Conservation (phyloP, 1,140 invertebrate species). For the Drosophila aff. region DNA sequence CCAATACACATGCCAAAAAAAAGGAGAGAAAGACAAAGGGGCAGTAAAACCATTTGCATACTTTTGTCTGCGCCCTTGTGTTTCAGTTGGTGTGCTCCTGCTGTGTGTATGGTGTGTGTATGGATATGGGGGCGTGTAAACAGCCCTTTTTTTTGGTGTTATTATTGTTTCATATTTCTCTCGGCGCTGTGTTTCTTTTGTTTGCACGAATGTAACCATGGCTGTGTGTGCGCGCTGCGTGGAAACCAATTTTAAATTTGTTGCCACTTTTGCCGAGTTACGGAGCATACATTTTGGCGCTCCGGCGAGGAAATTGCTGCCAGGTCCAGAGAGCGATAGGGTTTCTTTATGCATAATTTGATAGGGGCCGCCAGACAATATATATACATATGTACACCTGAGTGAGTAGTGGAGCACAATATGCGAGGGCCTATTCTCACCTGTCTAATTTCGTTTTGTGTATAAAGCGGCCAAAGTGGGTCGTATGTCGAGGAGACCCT, state of each 20-base stretch:
- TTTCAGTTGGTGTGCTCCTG: slow-evolving; percentile 1
- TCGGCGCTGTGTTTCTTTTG: slow-evolving; percentile 44
- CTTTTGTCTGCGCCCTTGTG: slow-evolving; percentile 38
- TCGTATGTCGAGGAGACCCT: slow-evolving; percentile 26
- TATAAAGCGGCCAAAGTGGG: slow-evolving; percentile 14
- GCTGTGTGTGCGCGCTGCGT: slow-evolving; percentile 37
- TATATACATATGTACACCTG: slow-evolving; percentile 10
- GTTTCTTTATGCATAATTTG: slow-evolving; percentile 66
- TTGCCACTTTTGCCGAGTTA: slow-evolving; percentile 71
- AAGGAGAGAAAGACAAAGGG: slow-evolving; percentile 68
- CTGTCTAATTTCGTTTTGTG: slow-evolving; percentile 54
- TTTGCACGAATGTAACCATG: slow-evolving; percentile 33
- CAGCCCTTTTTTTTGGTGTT: slow-evolving; percentile 67
- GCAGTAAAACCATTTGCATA: slow-evolving; percentile 82
- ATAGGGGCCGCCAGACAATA: slow-evolving; percentile 69
- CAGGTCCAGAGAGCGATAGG: slow-evolving; percentile 29
- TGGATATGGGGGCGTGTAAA: slow-evolving; percentile 73
- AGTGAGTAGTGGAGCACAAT: slow-evolving; percentile 20
- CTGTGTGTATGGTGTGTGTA: slow-evolving; percentile 15
- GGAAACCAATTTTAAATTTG: slow-evolving; percentile 83
- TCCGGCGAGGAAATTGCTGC: slow-evolving; percentile 30
- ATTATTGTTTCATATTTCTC: slow-evolving; percentile 77
- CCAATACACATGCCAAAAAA: slow-evolving; percentile 65
- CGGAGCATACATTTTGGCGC: slow-evolving; percentile 65
- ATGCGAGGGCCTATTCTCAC: slow-evolving; percentile 63